Base-by-base conservation (phyloP, 1,140 invertebrate species). In the Drosophila paulistorum region DNA sequence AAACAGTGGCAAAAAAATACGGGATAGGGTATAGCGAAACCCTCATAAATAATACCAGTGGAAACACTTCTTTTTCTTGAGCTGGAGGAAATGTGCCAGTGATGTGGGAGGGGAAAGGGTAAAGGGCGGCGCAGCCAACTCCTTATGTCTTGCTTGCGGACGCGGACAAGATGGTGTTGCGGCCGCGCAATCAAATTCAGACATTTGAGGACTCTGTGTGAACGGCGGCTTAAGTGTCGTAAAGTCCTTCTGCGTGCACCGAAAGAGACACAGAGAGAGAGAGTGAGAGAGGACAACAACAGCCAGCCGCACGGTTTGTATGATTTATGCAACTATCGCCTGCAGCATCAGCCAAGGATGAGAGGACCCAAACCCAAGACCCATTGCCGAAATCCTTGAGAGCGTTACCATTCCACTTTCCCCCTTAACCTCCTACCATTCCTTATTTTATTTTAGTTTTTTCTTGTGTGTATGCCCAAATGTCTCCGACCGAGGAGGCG, bases 281-380 rank as follows among this genome's bases (percentile, higher is more conserved):
- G 30, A 0, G 30, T 6, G 74, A 72, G 60, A 11, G 9, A 37
- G 35, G 35, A 37, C 35, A 37, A 37, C 35, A 37, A 37, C 35
- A 68, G 61, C 45, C 62, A 62, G 45, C 17, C 45, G 45, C 45
- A 51, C 65, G 69, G 76, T 72, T 89, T 89, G 89, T 89, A 89
- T 89, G 84, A 89, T 89, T 89, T 89, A 89, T 89, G 84, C 84
- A 89, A 89, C 84, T 89, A 90, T 89, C 80, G 80, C 84, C 85
- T 89, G 84, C 84, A 89, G 84, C 81, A 48, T 48, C 60, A 37
- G 58, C 63, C 60, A 20, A 62, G 42, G 48, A 65, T 23, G 63
- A 55, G 59, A 51, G 42, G 23, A 63, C 37, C 74, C 72, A 62
- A 51, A 51, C 17, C 51, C 63, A 66, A 63, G 68, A 35, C 55